Evolutionary conservation across 2,888 invertebrate species (phyloP), one percentile per base, ranked within the genome.

Genomic region (Empis livida): DNA sequence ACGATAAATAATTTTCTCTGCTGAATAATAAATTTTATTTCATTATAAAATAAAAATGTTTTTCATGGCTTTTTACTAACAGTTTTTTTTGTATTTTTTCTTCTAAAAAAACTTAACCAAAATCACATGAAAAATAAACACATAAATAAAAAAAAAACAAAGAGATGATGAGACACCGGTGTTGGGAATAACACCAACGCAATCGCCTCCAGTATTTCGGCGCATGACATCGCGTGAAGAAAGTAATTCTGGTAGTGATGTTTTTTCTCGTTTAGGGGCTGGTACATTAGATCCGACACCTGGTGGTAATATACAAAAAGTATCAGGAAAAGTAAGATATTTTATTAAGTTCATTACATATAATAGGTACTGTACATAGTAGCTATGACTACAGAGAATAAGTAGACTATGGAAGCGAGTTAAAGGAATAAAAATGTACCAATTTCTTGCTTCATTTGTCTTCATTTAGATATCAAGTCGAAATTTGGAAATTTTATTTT

Each of bases 251-350:
- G 50, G 54, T 45, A 52, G 49, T 16, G 63, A 63, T 54, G 63
- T 63, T 13, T 63, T 63, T 47, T 60, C 63, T 16, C 54, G 62
- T 44, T 48, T 63, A 17, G 61, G 61, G 23, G 62, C 61, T 27
- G 63, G 61, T 9, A 57, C 50, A 38, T 58, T 57, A 43, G 59
- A 61, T 53, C 62, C 63, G 47, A 52, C 57, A 14, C 61, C 62
- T 2, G 61, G 62, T 43, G 63, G 63, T n/a, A 57, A 54, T 47
- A 63, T 63, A 48, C 59, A 59, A 42, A 61, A 60, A 50, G 56
- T 57, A 44, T 57, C 54, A 20, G 62, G 59, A 51, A 60, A 60
- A 54, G 61, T 62, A 52, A 50, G 44, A 41, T 40, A 5, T 5
- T 20, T 20, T 20, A 6, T 20, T 20, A 20, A 20, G 6, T 6